A percentile compares a stretch with the other conserved stretches of the same genome.
Evolutionary conservation across 2,113 vertebrate genomes (phyloP).

Genomic region (Poecilia latipinna): DNA sequence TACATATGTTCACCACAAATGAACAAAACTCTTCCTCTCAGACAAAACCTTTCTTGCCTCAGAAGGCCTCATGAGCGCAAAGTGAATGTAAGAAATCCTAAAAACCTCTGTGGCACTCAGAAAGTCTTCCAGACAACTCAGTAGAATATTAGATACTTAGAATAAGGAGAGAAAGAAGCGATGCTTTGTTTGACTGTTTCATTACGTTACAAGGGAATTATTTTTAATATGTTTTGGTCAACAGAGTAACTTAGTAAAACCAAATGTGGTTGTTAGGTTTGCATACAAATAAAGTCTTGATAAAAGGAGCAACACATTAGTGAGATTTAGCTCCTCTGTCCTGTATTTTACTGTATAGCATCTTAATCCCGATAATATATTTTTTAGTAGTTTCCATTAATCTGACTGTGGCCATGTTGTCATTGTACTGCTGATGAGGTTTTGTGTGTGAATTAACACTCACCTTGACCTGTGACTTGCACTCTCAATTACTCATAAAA

Average conservation of each 20-base stretch:
- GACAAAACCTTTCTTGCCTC: background rate
- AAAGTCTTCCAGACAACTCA: background rate
- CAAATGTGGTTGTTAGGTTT: conserved; percentile 25
- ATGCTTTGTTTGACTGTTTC: background rate
- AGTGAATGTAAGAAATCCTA: background rate
- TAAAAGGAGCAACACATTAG: conserved; percentile 20
- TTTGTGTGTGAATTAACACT: conserved; percentile 79
- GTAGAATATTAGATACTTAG: background rate
- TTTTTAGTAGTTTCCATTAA: conserved; percentile 69
- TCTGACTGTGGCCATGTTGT: conserved; percentile 63
- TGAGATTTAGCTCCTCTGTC: conserved; percentile 43
- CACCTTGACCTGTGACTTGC: conserved; percentile 83
- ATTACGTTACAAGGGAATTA: no score
- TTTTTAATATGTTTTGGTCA: conserved; percentile 1
- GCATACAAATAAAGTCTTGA: conserved; percentile 36
- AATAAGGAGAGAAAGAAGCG: background rate
- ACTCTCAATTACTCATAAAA: conserved; percentile 81
- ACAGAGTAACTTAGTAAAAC: conserved; percentile 37
- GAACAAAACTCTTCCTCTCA: background rate
- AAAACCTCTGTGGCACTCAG: background rate
- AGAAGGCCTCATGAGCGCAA: background rate
- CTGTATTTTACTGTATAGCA: conserved; percentile 50
- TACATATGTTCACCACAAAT: background rate
- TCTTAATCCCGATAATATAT: conserved; percentile 58
- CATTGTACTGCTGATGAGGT: conserved; percentile 73